These are phyloP conservation scores for Microtus oregoni DNA, from an alignment of 2,113 vertebrate species.

Conservation along the genomic window DNA sequence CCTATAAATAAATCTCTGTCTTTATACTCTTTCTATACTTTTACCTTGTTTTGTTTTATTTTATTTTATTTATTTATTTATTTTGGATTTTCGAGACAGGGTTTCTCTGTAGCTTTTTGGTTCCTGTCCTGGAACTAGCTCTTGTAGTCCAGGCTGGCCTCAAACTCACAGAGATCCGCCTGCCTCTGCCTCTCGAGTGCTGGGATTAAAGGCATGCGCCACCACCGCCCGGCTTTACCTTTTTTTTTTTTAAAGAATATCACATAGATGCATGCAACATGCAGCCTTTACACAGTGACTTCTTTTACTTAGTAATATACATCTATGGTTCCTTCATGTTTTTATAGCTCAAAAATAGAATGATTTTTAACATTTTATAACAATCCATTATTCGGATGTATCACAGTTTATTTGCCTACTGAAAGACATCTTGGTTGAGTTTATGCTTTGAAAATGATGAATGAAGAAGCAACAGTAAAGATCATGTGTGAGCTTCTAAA, in stretches of 20 bases:
- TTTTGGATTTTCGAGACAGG: no score
- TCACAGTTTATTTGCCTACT: not conserved
- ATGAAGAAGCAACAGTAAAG: not conserved
- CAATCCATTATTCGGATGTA: not conserved
- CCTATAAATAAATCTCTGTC: not conserved
- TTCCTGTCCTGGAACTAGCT: no score
- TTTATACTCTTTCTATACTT: not conserved
- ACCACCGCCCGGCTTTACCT: not conserved
- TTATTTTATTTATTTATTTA: not conserved
- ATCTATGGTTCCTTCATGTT: not conserved
- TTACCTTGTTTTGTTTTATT: not conserved
- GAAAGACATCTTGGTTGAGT: constrained; percentile 44
- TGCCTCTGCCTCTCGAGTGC: no score
- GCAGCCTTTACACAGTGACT: not conserved
- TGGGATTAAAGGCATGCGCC: no score
- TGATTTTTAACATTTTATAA: constrained; percentile 24
- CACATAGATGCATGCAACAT: not conserved
- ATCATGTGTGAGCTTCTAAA: not conserved
- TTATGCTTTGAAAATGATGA: not conserved
- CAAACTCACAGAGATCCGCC: no score
- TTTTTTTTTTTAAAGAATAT: constrained; percentile 3
- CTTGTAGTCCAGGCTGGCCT: no score
- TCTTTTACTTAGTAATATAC: constrained; percentile 1
- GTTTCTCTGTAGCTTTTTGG: no score
- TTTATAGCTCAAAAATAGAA: constrained; percentile 2